Base-by-base conservation (phyloP, 2,113 vertebrate genomes). In the Camelus dromedarius region DNA sequence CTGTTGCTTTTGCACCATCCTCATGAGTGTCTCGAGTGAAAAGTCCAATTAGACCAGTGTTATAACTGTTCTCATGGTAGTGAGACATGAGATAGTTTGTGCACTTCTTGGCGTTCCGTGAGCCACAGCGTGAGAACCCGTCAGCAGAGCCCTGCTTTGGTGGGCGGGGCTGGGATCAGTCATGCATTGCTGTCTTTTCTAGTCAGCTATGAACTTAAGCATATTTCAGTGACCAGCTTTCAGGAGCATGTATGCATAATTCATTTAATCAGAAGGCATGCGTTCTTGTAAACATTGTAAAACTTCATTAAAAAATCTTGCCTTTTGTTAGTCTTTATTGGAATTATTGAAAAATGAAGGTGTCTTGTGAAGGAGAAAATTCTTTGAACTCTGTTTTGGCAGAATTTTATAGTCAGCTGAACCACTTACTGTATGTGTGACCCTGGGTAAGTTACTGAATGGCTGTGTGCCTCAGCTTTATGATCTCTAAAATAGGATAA, bases 381-480 rank as follows among this genome's bases (percentile, higher is more conserved):
- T 90, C 79, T 35, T 83, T 28, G 18, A 88, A 89, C 52, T 95
- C n/a, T 66, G 0, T 91, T n/a, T 80, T 76, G 90, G 32, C 30
- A 86, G 35, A 91, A 85, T 95, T 62, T 76, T 91, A 22, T 15
- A 81, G 42, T 15, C 24, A 64, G 0, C 18, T 70, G n/a, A 81
- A 1, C 38, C 15, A 69, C 48, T 85, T 96, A 58, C 46, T 80
- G 15, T 88, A 30, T 48, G 0, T 85, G 22, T 83, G 50, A 76
- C 16, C 38, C 52, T 72, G 58, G 92, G 18, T 82, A 95, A 94
- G 8, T 91, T 96, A 58, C n/a, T 93, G 89, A 60, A 69, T 35
- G 86, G 12, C 20, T 70, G 6, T 75, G 2, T 92, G 22, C 48
- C 35, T 96, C 10, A 50, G 32, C 79, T 93, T 95, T 90, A 69